These are phyloP conservation scores for Drosophila subpulchrella DNA, from an alignment of 1,140 invertebrate genomes.

Conservation along the genomic window DNA sequence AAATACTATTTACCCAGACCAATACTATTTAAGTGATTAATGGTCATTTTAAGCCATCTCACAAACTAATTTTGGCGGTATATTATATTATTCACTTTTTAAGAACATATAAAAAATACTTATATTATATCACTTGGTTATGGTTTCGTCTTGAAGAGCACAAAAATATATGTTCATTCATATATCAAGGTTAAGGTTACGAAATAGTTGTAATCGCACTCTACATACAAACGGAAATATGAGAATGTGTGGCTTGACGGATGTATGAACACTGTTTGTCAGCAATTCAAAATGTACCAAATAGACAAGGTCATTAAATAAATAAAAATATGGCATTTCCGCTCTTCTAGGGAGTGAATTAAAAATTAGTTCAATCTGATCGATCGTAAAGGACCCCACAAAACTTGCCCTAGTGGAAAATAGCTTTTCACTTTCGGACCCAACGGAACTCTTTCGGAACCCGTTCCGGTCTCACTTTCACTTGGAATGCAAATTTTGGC, in stretches of 20 bases:
- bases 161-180: background rate
- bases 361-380: background rate
- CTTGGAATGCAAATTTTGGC: conserved; percentile 27
- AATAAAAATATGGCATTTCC: background rate
- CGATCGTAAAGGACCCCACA: background rate
- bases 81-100: too few relatives aligned
- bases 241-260: background rate
- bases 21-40: conserved; percentile 19
- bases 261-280: background rate
- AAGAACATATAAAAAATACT: too few relatives aligned
- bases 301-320: background rate
- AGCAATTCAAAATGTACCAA: background rate
- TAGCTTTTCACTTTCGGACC: conserved; percentile 1
- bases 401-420: background rate
- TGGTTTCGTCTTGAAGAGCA: background rate
- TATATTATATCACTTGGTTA: background rate
- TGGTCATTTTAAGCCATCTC: background rate
- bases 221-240: background rate
- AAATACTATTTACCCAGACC: conserved; percentile 10
- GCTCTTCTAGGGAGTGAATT: background rate
- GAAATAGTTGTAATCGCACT: background rate
- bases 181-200: conserved; percentile 2
- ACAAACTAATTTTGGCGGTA: background rate
- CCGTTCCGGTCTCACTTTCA: conserved; percentile 24
- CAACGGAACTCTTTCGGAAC: conserved; percentile 10